Evolutionary conservation across 2,797 vertebrate species (phyloP), one percentile per base, ranked within the genome.

Genomic region (Brachyrhaphis roseni): DNA sequence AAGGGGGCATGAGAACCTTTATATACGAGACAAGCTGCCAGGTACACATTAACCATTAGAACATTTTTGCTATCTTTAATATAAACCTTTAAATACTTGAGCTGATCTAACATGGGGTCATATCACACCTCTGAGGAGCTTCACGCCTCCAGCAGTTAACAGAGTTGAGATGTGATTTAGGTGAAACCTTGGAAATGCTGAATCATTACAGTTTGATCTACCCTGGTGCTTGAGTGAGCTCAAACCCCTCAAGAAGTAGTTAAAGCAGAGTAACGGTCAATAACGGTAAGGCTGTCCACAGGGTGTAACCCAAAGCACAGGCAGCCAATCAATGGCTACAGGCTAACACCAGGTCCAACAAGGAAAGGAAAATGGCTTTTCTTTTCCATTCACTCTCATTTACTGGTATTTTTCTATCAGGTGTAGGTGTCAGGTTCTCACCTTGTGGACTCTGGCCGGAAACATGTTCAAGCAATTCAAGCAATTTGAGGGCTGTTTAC

Each of bases 141-240:
- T 68, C 57, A 34, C 10, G 23, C 45, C 11, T 51, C 36, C 20
- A 11, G 41, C 57, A 55, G 57, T 34, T 77, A 53, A 46, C 71
- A 46, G 34, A 31, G 64, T 57, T 49, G 34, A 20, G 26, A 34
- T 78, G 59, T 36, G 76, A 70, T 73, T 77, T 39, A 72, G 53
- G 55, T 72, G 76, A 85, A 76, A 59, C 74, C 51, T 77, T 79
- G 64, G 72, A 64, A 72, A 74, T 70, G 13, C 34, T 66, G 75
- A 80, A 71, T 79, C 64, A 83, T 79, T 71, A 23, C 72, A 46
- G 72, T 87, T 75, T 82, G 39, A 81, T 84, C 36, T 78, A 77
- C 46, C 55, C 57, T 1, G n/a, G 53, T 76, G 74, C 77, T 41
- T 6, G 34, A 59, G n/a, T 75, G 64, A 85, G 45, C 70, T 49